Evolutionary conservation across 2,113 vertebrate genomes (phyloP).

Genomic region (Spheniscus mendiculus): DNA sequence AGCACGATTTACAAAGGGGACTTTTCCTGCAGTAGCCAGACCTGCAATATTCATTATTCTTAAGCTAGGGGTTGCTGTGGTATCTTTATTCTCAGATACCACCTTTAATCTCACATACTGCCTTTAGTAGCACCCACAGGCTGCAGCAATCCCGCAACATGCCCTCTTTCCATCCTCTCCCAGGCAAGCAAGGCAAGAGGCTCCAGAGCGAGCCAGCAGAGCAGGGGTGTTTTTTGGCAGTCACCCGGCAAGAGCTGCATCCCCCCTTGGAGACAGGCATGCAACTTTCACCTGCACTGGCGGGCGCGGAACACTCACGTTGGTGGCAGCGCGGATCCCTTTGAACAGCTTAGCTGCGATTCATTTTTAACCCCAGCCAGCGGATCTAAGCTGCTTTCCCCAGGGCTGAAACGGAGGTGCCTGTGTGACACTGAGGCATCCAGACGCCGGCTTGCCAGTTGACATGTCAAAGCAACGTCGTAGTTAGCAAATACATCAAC

Average conservation of each 20-base stretch:
- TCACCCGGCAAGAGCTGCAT: neutral
- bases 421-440: neutral
- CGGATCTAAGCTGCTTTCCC: neutral
- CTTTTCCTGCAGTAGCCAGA: neutral
- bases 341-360: neutral
- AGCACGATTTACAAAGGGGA: neutral
- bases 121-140: neutral
- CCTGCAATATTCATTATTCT: neutral
- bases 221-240: neutral
- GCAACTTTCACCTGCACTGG: neutral
- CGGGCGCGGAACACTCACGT: slow-evolving; percentile 23
- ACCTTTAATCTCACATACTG: neutral
- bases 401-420: neutral
- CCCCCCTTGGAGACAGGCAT: slow-evolving; percentile 5
- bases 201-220: neutral
- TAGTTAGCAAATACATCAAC: neutral
- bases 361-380: neutral
- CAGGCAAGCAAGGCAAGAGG: neutral
- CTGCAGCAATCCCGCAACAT: neutral
- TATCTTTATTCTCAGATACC: neutral
- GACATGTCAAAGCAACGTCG: neutral
- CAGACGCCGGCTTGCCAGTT: neutral
- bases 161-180: neutral
- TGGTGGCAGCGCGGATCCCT: slow-evolving; percentile 11
- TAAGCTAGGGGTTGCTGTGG: neutral